Evolutionary conservation across 2,797 vertebrate genomes (phyloP).

Genomic region (Intellagama lesueurii): DNA sequence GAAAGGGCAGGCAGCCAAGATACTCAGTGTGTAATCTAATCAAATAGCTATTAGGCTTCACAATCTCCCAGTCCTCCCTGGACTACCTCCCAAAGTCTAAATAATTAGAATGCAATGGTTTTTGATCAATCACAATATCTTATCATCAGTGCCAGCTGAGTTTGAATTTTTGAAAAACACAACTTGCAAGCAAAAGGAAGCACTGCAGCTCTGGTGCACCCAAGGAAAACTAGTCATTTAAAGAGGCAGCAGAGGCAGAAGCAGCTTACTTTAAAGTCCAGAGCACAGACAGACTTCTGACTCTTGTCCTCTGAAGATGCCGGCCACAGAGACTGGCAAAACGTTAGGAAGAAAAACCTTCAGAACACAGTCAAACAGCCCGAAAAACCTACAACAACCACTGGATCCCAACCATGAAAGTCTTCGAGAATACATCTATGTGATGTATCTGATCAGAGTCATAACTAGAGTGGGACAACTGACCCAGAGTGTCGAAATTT

Average conservation of each 20-base stretch:
- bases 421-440: too few relatives aligned
- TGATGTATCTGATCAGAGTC: neutral
- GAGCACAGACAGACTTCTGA: too few relatives aligned
- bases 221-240: neutral
- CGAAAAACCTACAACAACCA: too few relatives aligned
- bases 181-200: neutral
- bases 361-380: too few relatives aligned
- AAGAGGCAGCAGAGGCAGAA: neutral
- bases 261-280: neutral
- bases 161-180: neutral
- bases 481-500: too few relatives aligned
- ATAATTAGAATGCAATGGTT: conserved; percentile 1
- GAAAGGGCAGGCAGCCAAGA: neutral
- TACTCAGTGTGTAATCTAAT: neutral
- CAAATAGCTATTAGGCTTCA: neutral
- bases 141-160: neutral
- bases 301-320: too few relatives aligned
- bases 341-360: too few relatives aligned
- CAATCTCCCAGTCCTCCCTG: neutral
- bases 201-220: too few relatives aligned
- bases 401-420: too few relatives aligned
- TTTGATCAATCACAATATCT: neutral
- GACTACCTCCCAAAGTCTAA: neutral
- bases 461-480: too few relatives aligned
- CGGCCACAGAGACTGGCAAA: too few relatives aligned